These are phyloP conservation scores for Rhinogobius similis DNA, from an alignment of 2,113 vertebrate genomes.

Conservation along the genomic window DNA sequence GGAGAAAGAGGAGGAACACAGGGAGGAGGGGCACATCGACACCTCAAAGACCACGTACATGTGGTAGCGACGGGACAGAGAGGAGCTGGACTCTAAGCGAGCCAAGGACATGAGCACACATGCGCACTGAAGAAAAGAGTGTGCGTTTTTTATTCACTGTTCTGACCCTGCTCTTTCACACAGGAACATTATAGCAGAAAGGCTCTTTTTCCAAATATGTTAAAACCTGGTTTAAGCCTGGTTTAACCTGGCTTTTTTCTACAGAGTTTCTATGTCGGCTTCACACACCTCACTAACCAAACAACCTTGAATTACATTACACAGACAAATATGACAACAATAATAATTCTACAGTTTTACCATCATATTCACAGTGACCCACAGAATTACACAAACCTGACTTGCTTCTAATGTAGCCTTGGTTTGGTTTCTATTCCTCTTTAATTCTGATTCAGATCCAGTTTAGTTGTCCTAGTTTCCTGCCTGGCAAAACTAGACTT, in stretches of 20 bases:
- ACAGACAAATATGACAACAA: too few relatives aligned
- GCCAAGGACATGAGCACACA: neutral
- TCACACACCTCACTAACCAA: too few relatives aligned
- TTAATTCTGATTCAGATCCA: neutral
- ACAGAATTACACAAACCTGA: too few relatives aligned
- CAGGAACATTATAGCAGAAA: neutral
- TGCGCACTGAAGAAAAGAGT: neutral
- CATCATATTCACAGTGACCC: too few relatives aligned
- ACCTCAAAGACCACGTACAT: slow-evolving; percentile 81
- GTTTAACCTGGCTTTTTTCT: neutral
- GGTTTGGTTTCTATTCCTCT: neutral
- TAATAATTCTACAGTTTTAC: too few relatives aligned
- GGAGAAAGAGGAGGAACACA: slow-evolving; percentile 74
- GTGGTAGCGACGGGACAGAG: slow-evolving; percentile 70
- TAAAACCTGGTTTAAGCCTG: neutral
- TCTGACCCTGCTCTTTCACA: neutral
- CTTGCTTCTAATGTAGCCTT: too few relatives aligned
- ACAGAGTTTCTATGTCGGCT: too few relatives aligned
- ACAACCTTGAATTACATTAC: too few relatives aligned
- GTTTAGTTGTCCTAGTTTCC: neutral
- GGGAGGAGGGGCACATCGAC: slow-evolving; percentile 74
- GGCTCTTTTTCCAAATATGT: neutral
- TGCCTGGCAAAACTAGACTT: neutral
- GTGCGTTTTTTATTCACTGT: neutral
- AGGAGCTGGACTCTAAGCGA: neutral